A percentile compares a stretch with the other conserved stretches of the same genome.
These are phyloP conservation scores for Oryzias sinensis DNA, from an alignment of 2,797 vertebrate species.

Conservation along the genomic window DNA sequence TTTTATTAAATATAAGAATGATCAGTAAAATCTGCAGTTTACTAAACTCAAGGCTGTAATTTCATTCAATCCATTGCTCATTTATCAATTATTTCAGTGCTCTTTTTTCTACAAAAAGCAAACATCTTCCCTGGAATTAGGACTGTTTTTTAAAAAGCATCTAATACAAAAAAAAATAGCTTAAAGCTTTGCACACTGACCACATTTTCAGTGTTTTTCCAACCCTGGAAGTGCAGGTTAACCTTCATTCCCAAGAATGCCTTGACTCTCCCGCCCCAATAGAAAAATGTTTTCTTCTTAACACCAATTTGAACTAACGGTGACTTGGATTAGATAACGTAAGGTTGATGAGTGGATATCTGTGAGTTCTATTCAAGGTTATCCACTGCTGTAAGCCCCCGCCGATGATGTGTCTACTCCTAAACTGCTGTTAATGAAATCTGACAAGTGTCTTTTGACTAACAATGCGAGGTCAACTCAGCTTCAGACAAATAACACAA, in stretches of 20 bases:
- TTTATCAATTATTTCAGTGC: too few relatives aligned
- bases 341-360: slow-evolving; percentile 71
- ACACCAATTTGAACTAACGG: slow-evolving; percentile 16
- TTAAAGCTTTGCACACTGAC: slow-evolving; percentile 3
- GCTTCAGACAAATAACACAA: slow-evolving; percentile 62
- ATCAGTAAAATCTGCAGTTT: too few relatives aligned
- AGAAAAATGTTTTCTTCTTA: slow-evolving; percentile 15
- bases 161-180: too few relatives aligned
- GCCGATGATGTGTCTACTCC: slow-evolving; percentile 54
- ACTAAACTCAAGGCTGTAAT: too few relatives aligned
- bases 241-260: neutral
- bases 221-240: slow-evolving; percentile 3
- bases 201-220: neutral
- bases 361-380: slow-evolving; percentile 73
- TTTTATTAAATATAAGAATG: too few relatives aligned
- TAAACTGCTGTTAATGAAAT: slow-evolving; percentile 66
- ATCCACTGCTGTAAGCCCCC: slow-evolving; percentile 66
- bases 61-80: too few relatives aligned
- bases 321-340: slow-evolving; percentile 40
- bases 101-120: too few relatives aligned
- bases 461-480: slow-evolving; percentile 68
- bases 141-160: too few relatives aligned
- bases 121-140: too few relatives aligned
- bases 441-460: slow-evolving; percentile 75
- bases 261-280: slow-evolving; percentile 7